Evolutionary conservation across 2,797 vertebrate species (phyloP), one percentile per base, ranked within the genome.

Genomic region (Dicrostonyx torquatus): DNA sequence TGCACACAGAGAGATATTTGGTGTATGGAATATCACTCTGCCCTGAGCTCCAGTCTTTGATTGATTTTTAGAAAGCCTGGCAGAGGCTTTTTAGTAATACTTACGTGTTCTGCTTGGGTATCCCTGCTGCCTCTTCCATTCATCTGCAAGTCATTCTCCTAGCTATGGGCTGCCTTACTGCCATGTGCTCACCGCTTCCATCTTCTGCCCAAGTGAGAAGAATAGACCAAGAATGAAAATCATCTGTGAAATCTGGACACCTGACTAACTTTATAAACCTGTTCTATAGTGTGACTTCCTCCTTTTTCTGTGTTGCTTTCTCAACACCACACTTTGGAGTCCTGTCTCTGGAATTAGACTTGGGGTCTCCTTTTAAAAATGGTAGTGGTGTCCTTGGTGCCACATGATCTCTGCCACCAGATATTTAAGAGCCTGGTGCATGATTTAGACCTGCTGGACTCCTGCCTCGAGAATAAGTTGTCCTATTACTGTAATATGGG

Each of bases 121-220:
- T 88, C 83, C 85, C 60, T 92, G 87, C 95, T 96, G 95, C 97
- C 66, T 89, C 86, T 91, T 79, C 73, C 94, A 92, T 96, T 93
- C 88, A 89, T 97, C 93, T 88, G 83, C 91, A 72, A 94, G 91
- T 97, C 92, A 88, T 95, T 83, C 94, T 96, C 95, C 87, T 88
- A 50, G 91, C 93, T 96, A 6, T 66, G 95, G 82, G 92, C 95
- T 97, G 88, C 83, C 79, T 94, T 97, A 90, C 77, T 95, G 95
- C 93, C 97, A 0, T 72, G 90, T 9, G 13, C 95, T 92, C 68
- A 53, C 89, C 60, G 90, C 95, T 89, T 96, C 90, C 91, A 86
- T 94, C 92, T 96, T 94, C 97, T 94, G 70, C 93, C 95, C 97
- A 95, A 97, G 94, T 96, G 95, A 95, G 95, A 91, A 96, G 95